Evolutionary conservation across 1,140 invertebrate species (phyloP), one percentile per base, ranked within the genome.

Genomic region (Anoplophora glabripennis): DNA sequence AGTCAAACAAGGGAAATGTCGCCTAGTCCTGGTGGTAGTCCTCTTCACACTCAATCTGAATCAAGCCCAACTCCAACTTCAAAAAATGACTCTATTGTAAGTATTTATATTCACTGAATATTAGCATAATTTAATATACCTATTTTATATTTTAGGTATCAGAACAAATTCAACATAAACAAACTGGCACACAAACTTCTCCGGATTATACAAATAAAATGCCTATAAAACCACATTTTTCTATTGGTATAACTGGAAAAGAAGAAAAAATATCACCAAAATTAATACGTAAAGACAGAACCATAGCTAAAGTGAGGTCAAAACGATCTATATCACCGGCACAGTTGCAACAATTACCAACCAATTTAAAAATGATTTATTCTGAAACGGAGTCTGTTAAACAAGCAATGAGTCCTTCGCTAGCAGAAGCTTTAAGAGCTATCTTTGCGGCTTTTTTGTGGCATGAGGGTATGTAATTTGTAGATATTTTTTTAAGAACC

Each of bases 371-470:
- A 65, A 54, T 68, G 3, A 67, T 52, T 48, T 68, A 72, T 59
- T 61, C 62, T 5, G 58, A 53, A 33, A 77, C 75, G 46, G 80
- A 81, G 51, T 75, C 79, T 14, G 81, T 86, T 0, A 94, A 93
- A 73, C 84, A 90, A 66, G 94, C 93, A 0, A 85, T 97, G 70
- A 92, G 93, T 63, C 94, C 95, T 0, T 93, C 93, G 0, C 87
- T 96, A 12, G 94, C 94, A 0, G 94, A 99, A 75, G 92, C 92
- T 69, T 77, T 96, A 4, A 81, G 96, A 5, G 90, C 94, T 0
- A 90, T 97, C 0, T 99, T 98, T 78, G 94, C 95, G 0, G 94
- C 96, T 0, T 89, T 98, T 69, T 76, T 98, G 1, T 98, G 95
- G 95, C 96, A 99, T 75, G 94, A 98, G 81, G 94, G 84, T 81